A percentile compares a stretch with the other conserved stretches of the same genome.
phyloP scores from a whole-genome alignment of 2,113 vertebrate genomes.

The Python bivittatus region DNA sequence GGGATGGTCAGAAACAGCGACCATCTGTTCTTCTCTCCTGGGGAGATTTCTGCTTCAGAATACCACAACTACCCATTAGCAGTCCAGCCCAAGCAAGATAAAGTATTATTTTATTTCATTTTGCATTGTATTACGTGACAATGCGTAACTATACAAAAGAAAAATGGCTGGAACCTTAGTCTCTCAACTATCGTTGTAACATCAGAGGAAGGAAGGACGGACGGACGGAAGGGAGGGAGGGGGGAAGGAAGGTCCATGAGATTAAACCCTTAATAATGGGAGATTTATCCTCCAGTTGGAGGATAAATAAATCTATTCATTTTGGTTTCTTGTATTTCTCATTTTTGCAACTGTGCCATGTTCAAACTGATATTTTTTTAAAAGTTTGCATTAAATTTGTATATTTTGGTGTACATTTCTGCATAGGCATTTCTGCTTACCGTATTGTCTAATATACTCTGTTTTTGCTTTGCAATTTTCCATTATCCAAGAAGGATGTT shows the following conservation, averaged over 20 bases:
- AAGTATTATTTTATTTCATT: not conserved
- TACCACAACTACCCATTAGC: constrained; percentile 26
- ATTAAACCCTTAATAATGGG: not conserved
- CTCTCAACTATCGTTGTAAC: not conserved
- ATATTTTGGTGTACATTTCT: not conserved
- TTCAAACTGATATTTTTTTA: not conserved
- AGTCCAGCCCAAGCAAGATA: constrained; percentile 18
- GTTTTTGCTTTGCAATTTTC: not conserved
- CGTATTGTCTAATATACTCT: not conserved
- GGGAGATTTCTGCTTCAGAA: constrained; percentile 42
- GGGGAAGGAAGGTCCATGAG: not conserved
- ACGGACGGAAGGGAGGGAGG: not conserved
- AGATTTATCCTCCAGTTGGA: too few relatives aligned
- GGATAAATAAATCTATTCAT: not conserved
- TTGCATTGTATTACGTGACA: not conserved
- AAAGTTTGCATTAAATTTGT: not conserved
- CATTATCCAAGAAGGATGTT: not conserved
- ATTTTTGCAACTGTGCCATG: not conserved
- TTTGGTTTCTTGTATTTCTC: not conserved
- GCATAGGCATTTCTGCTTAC: not conserved
- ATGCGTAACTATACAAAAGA: not conserved
- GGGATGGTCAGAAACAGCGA: constrained; percentile 26
- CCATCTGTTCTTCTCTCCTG: not conserved
- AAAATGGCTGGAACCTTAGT: not conserved
- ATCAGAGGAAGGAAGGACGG: not conserved